Conservation (phyloP, 2,888 invertebrate species). For the Himalopsyche anomala region DNA sequence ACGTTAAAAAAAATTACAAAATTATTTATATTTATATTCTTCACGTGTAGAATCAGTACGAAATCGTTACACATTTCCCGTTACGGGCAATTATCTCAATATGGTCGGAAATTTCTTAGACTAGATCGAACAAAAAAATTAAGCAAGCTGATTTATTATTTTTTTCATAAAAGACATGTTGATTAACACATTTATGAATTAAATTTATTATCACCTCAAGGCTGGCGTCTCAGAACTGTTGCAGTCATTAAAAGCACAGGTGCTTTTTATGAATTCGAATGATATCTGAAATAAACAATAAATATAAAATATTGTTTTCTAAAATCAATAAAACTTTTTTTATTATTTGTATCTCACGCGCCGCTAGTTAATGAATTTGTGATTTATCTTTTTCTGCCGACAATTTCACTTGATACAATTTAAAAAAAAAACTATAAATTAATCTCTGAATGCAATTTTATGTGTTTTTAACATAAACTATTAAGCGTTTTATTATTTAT, state of each 20-base stretch:
- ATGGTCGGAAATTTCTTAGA: not conserved
- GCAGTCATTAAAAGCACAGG: not conserved
- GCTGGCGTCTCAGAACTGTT: not conserved
- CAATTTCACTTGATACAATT: not conserved
- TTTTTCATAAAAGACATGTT: not conserved
- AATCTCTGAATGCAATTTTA: not conserved
- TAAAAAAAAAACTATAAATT: not conserved
- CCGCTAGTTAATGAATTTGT: constrained; percentile 16
- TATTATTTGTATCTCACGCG: not conserved
- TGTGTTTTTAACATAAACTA: not conserved
- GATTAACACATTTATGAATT: not conserved
- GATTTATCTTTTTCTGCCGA: not conserved
- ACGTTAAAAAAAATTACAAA: not conserved
- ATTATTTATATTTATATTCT: not conserved
- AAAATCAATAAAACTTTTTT: constrained; percentile 10
- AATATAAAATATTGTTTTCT: constrained; percentile 18
- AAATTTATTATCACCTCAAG: constrained; percentile 18
- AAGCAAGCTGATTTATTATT: constrained; percentile 9
- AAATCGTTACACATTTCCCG: constrained; percentile 9
- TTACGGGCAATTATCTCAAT: constrained; percentile 9
- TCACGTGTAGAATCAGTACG: not conserved
- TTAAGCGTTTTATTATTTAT: not conserved
- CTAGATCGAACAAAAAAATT: not conserved
- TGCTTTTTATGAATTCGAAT: not conserved
- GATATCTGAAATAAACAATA: constrained; percentile 22